Percentiles rank a stretch among this genome's conserved stretches.
These are phyloP conservation scores for Scaptomyza caliginosa DNA, from an alignment of 2,888 invertebrate genomes.

Conservation along the genomic window DNA sequence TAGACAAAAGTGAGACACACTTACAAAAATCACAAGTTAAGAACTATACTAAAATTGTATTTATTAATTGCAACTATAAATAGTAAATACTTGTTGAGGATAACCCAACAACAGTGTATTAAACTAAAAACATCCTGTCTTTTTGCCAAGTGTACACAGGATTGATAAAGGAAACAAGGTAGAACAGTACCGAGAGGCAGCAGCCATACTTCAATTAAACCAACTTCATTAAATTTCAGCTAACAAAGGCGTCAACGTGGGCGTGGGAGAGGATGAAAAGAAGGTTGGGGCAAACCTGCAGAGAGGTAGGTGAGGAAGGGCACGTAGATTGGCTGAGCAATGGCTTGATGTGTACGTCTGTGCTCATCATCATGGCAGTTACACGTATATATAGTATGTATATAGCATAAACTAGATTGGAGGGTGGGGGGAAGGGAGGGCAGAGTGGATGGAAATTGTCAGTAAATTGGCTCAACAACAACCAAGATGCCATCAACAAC, in stretches of 20 bases:
- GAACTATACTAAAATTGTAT: no score
- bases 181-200: constrained; percentile 29
- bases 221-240: constrained; percentile 80
- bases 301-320: background rate
- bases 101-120: no score
- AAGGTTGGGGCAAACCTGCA: constrained; percentile 8
- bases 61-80: no score
- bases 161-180: background rate
- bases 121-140: no score
- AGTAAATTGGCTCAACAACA: constrained; percentile 78
- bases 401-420: constrained; percentile 59
- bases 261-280: constrained; percentile 35
- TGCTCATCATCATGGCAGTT: constrained; percentile 62
- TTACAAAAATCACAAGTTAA: background rate
- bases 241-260: constrained; percentile 74
- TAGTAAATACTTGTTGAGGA: no score
- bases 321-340: constrained; percentile 38
- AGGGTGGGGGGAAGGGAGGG: background rate
- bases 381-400: constrained; percentile 44
- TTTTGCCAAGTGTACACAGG: background rate
- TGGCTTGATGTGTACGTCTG: constrained; percentile 22
- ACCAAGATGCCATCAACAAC: constrained; percentile 61
- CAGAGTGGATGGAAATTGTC: constrained; percentile 73
- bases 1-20: constrained; percentile 3
- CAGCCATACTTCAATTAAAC: constrained; percentile 79